These are phyloP conservation scores for Lerema accius DNA, from an alignment of 1,140 invertebrate genomes.

Conservation along the genomic window DNA sequence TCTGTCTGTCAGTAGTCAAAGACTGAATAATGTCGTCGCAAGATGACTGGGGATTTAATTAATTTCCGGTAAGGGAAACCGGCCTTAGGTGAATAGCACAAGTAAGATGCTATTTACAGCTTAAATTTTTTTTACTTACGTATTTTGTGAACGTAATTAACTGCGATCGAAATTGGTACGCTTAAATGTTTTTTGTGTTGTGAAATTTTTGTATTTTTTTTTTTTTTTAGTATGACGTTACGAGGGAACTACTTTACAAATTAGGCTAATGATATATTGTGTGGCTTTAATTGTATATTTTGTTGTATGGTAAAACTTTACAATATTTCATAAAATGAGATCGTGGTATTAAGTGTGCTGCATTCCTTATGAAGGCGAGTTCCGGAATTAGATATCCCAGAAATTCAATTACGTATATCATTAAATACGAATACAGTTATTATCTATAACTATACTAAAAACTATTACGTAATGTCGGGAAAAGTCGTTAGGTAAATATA, in stretches of 20 bases:
- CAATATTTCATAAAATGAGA: background rate
- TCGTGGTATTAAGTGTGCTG: conserved; percentile 31
- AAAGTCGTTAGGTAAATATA: no score
- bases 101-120: background rate
- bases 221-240: no score
- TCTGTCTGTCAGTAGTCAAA: conserved; percentile 64
- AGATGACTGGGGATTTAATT: conserved; percentile 70
- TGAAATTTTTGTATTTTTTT: no score
- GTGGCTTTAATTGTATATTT: no score
- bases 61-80: conserved; percentile 57
- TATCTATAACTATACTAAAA: no score
- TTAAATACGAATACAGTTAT: background rate
- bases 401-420: conserved; percentile 36
- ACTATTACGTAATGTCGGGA: no score
- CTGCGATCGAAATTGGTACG: no score
- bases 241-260: no score
- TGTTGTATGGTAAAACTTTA: no score
- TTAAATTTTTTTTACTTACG: background rate
- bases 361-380: conserved; percentile 9
- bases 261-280: no score
- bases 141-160: no score
- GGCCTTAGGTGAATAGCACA: conserved; percentile 12
- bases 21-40: conserved; percentile 62
- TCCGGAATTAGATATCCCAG: conserved; percentile 29
- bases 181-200: no score